These are phyloP conservation scores for Macrophya alboannulata DNA, from an alignment of 2,888 invertebrate genomes.

Conservation along the genomic window DNA sequence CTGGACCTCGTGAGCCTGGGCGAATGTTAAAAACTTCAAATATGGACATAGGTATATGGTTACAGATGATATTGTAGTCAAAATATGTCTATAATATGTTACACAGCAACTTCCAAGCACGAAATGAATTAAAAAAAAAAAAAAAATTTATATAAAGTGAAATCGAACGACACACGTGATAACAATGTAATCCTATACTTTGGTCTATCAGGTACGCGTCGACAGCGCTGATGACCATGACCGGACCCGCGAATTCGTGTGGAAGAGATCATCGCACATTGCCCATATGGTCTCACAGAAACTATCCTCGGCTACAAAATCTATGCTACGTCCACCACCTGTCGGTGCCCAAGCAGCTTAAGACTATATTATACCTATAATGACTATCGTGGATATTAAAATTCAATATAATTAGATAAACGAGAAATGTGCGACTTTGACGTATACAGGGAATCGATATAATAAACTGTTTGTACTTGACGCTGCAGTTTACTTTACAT, in stretches of 20 bases:
- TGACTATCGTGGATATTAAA: background rate
- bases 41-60: background rate
- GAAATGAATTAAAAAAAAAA: background rate
- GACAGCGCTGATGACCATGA: conserved; percentile 92
- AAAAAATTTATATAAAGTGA: background rate
- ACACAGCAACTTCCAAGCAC: background rate
- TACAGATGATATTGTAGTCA: background rate
- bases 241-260: conserved; percentile 91
- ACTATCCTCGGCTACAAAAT: conserved; percentile 84
- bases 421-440: conserved; percentile 14
- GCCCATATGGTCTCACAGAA: conserved; percentile 93
- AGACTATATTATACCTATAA: conserved; percentile 20
- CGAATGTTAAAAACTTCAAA: background rate
- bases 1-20: background rate
- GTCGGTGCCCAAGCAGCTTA: conserved; percentile 45
- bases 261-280: conserved; percentile 92
- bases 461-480: background rate
- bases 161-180: background rate
- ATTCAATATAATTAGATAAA: conserved; percentile 8
- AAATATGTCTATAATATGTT: background rate
- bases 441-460: background rate
- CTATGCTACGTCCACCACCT: conserved; percentile 83
- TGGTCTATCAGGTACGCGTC: conserved; percentile 86
- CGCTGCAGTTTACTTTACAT: background rate
- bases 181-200: background rate